Evolutionary conservation across 2,888 invertebrate species (phyloP).

Genomic region (Pheosia gnoma): DNA sequence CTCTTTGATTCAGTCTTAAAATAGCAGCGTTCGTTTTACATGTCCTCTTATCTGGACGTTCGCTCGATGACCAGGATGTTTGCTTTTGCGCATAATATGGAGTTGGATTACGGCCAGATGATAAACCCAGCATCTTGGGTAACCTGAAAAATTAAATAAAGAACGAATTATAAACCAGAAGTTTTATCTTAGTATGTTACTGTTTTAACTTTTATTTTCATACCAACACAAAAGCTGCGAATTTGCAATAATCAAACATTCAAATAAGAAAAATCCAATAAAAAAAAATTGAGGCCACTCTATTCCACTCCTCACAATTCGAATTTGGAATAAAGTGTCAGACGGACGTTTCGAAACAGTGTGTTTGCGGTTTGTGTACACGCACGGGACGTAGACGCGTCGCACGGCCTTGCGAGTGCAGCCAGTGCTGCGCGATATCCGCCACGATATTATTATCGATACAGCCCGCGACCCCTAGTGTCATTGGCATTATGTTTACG

Average conservation of each 20-base stretch:
- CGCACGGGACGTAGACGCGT: constrained; percentile 55
- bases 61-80: constrained; percentile 26
- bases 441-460: constrained; percentile 70
- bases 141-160: constrained; percentile 61
- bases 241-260: background rate
- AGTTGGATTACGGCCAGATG: constrained; percentile 45
- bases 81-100: constrained; percentile 33
- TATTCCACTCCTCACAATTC: constrained; percentile 36
- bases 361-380: constrained; percentile 56
- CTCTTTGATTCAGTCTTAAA: constrained; percentile 67
- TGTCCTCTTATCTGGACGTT: constrained; percentile 42
- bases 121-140: constrained; percentile 68
- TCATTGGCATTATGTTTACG: constrained; percentile 81
- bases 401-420: constrained; percentile 75
- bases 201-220: background rate
- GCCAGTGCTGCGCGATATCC: constrained; percentile 71
- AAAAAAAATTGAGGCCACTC: constrained; percentile 16
- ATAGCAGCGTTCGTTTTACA: constrained; percentile 43
- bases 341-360: constrained; percentile 55
- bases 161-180: background rate
- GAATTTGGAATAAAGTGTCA: constrained; percentile 56
- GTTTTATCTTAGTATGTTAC: background rate
- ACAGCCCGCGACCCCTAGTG: constrained; percentile 67
- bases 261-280: background rate
- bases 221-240: background rate